Evolutionary conservation across 2,888 invertebrate species (phyloP).

Genomic region (Lamellibrachia columna): DNA sequence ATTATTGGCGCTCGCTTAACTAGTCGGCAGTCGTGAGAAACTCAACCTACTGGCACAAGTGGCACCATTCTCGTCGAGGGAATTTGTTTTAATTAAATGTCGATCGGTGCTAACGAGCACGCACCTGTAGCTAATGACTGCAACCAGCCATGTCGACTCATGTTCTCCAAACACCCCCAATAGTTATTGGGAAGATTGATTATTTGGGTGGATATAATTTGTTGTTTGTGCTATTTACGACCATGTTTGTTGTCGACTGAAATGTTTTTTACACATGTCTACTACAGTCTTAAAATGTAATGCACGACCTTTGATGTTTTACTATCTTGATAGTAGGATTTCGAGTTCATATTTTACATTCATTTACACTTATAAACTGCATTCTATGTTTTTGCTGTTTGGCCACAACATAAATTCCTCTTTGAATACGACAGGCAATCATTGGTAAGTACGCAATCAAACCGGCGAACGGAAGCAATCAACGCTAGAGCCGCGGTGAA

Average conservation of each 20-base stretch:
- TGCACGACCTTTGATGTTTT: background rate
- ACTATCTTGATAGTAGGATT: background rate
- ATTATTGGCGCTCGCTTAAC: background rate
- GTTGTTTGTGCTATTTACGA: no score
- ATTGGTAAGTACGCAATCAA: background rate
- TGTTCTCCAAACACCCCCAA: background rate
- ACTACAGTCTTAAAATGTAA: background rate
- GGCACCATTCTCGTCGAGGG: background rate
- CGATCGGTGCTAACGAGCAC: background rate
- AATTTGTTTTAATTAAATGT: background rate
- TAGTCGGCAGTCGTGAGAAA: background rate
- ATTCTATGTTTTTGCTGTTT: background rate
- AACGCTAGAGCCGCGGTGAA: background rate
- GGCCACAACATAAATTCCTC: background rate
- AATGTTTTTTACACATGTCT: background rate
- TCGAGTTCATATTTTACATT: background rate
- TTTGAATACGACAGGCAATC: background rate
- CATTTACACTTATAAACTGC: background rate
- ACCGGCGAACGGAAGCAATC: background rate
- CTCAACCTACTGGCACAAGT: background rate
- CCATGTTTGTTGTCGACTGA: background rate
- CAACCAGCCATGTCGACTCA: background rate
- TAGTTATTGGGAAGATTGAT: background rate
- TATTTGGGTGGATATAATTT: no score
- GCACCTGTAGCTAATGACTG: constrained; percentile 16